Base-by-base conservation (phyloP, 37 sponge, comb jelly and placozoan genomes). In the Crambe crambe region DNA sequence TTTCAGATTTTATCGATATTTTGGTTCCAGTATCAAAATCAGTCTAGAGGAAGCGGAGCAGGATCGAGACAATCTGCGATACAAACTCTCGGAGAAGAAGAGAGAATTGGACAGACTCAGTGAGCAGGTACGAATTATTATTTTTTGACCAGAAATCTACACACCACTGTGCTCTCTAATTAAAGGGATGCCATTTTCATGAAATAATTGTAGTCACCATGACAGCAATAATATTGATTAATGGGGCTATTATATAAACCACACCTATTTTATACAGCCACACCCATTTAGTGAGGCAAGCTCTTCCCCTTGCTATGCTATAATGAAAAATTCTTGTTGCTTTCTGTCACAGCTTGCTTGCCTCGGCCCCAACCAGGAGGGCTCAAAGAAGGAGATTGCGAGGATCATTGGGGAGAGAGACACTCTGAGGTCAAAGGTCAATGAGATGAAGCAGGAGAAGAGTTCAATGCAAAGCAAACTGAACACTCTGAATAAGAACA, bases 21-120 rank as follows among this genome's bases (percentile, higher is more conserved):
- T 65, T 30, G 22, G 57, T 27, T 65, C 40, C 74, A 73, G 83
- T n/a, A 68, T 80, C 21, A 80, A 80, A 58, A 12, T 71, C 8
- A 57, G 38, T 0, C 65, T 83, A 35, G 85, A 85, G 38, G 75
- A 76, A 37, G 79, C 56, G 18, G 85, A 77, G 21, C 63, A 60
- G 37, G 85, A 85, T 36, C 38, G 85, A 31, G 73, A 85, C 38
- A 60, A 70, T 71, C 40, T 77, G 39, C 38, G 61, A 10, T 85
- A 87, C 70, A 73, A 75, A 41, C 76, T 87, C 39, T 57, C 75
- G 2, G 87, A 80, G 81, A 51, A 25, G 20, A 74, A 87, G 60
- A 39, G 87, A 6, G 87, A 87, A 44, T 43, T 75, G 22, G 74
- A 87, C 30, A 27, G 75, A 38, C 68, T 87, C 0, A 74, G 29